Percentiles rank a stretch among this genome's conserved stretches.
Evolutionary conservation across 2,888 invertebrate genomes (phyloP).

Genomic region (Plebejus anna): DNA sequence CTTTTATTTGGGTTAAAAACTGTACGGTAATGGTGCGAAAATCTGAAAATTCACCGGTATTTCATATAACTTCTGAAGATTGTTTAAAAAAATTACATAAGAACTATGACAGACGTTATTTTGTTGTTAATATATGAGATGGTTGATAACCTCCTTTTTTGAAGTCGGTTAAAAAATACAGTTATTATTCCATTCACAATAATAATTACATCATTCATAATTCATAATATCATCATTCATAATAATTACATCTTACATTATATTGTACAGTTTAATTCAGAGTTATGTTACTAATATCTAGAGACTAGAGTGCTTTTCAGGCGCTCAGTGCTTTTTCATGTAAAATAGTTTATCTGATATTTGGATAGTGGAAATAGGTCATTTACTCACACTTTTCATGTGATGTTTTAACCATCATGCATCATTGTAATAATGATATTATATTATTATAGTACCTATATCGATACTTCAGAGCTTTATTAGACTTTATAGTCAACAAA

Average conservation of each 20-base stretch:
- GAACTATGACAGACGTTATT: too few relatives aligned
- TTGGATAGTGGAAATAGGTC: slow-evolving; percentile 1
- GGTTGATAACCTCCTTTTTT: too few relatives aligned
- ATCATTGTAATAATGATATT: background rate
- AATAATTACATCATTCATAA: too few relatives aligned
- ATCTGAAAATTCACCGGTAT: too few relatives aligned
- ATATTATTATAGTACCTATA: background rate
- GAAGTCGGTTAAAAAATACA: too few relatives aligned
- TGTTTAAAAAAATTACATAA: too few relatives aligned
- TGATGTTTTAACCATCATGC: background rate
- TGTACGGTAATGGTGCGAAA: too few relatives aligned
- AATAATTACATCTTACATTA: background rate
- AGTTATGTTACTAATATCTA: background rate
- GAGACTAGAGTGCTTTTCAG: slow-evolving; percentile 5
- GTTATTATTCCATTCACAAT: too few relatives aligned
- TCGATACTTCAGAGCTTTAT: background rate
- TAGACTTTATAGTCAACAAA: background rate
- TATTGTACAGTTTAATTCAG: background rate
- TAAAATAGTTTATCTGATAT: slow-evolving; percentile 3
- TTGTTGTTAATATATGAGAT: too few relatives aligned
- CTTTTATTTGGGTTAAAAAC: too few relatives aligned
- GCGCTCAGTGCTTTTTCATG: slow-evolving; percentile 24
- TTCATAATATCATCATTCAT: too few relatives aligned
- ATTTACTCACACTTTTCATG: background rate
- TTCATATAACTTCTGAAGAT: too few relatives aligned